Evolutionary conservation across 2,888 invertebrate genomes (phyloP).

Genomic region (Epistrophe eligans): DNA sequence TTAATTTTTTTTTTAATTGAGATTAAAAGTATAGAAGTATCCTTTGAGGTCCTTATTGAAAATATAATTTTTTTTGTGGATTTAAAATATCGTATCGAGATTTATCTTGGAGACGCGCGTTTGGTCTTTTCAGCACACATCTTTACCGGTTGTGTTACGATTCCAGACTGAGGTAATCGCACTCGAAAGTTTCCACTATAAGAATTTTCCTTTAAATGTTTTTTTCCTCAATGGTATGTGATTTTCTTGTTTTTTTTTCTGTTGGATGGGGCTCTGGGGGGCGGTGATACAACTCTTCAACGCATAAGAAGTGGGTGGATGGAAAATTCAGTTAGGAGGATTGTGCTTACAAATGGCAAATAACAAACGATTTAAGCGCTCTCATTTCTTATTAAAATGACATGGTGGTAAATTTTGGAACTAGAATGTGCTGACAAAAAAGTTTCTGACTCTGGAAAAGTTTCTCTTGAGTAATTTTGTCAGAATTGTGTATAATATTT

Average conservation of each 20-base stretch:
- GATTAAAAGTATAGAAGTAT: neutral
- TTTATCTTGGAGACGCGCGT: constrained; percentile 37
- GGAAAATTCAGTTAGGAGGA: constrained; percentile 32
- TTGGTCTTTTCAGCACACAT: constrained; percentile 78
- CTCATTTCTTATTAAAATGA: neutral
- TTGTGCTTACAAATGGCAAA: constrained; percentile 50
- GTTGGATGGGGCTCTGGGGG: constrained; percentile 2
- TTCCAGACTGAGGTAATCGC: constrained; percentile 84
- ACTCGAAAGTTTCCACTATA: constrained; percentile 79
- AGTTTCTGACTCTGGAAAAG: constrained; percentile 29
- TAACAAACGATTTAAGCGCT: constrained; percentile 51
- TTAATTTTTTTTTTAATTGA: constrained; percentile 14
- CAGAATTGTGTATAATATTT: neutral
- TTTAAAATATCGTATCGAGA: constrained; percentile 38
- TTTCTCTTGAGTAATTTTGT: constrained; percentile 63
- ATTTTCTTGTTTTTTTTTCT: constrained; percentile 42
- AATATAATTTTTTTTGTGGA: constrained; percentile 1
- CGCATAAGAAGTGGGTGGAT: constrained; percentile 48
- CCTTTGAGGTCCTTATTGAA: constrained; percentile 24
- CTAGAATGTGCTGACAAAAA: constrained; percentile 43
- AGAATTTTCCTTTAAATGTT: constrained; percentile 61
- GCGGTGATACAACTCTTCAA: constrained; percentile 63
- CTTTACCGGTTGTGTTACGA: constrained; percentile 83
- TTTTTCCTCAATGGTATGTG: constrained; percentile 45
- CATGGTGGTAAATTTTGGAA: constrained; percentile 47